Conservation (phyloP, 2,888 invertebrate species). For the Tipula helvola region DNA sequence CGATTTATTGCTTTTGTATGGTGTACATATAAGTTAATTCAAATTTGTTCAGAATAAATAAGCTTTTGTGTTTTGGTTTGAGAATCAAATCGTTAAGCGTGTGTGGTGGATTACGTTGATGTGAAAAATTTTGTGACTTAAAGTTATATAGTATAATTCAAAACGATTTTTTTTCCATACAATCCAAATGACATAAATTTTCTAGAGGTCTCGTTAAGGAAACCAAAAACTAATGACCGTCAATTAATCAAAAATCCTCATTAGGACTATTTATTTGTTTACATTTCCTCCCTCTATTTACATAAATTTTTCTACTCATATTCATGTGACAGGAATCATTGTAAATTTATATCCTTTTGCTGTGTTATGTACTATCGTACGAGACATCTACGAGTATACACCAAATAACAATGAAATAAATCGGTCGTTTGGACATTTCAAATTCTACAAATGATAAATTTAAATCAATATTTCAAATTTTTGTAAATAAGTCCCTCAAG, state of each 20-base stretch:
- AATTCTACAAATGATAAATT: neutral
- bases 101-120: too few species aligned
- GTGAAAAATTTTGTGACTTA: too few species aligned
- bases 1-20: neutral
- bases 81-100: neutral
- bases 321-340: neutral
- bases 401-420: neutral
- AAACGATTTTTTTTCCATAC: too few species aligned
- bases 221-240: neutral
- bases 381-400: neutral
- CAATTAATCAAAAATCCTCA: neutral
- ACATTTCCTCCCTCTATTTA: neutral
- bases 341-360: neutral
- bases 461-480: neutral
- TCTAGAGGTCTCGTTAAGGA: neutral
- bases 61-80: neutral
- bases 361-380: neutral
- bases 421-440: neutral
- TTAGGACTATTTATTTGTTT: neutral
- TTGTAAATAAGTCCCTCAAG: neutral
- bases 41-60: neutral
- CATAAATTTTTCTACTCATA: neutral
- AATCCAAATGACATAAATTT: neutral
- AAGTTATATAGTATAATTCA: too few species aligned
- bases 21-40: neutral